Base-by-base conservation (phyloP, 2,113 vertebrate genomes). In the Dasyornis broadbenti region DNA sequence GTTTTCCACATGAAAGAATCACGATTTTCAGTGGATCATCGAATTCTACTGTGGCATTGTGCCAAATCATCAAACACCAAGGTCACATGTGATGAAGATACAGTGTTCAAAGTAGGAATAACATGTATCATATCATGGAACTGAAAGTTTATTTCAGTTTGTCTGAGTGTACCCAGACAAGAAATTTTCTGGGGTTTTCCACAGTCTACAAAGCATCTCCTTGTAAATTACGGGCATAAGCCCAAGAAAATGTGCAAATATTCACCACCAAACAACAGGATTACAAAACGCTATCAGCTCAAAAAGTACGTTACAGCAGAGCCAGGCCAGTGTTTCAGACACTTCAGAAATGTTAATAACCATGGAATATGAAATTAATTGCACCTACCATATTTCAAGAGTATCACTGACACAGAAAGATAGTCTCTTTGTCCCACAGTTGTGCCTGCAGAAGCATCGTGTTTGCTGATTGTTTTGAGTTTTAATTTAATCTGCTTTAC, bases 1-100 rank as follows among this genome's bases (percentile, higher is more conserved):
- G 95, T 97, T 94, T 94, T 89, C 95, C 86, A 92, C 82, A 93
- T 95, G 94, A 95, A 94, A 95, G 90, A 95, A 95, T 70, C 89
- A 70, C 2, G 57, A 47, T 70, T 91, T 60, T 85, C 72, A 89
- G 78, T 52, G 42, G 71, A 90, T 89, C 45, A n/a, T 82, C 37
- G 40, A 85, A 78, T 94, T 96, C 30, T 73, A 59, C 59, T 44
- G 57, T 30, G 77, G 81, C 90, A 68, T 35, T 54, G 17, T 9
- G 69, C 89, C 78, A 96, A 82, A 83, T 54, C 81, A 57, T 90
- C 89, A 82, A 77, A 76, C 70, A 82, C 68, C 49, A 82, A 91
- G 30, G 86, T 88, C 86, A 90, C 78, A 85, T 13, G 66, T 53
- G 72, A 95, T 64, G 72, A 92, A 86, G 63, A 92, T 71, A 59